phyloP scores from a whole-genome alignment of 2,888 invertebrate genomes.

The Plebejus melissa region DNA sequence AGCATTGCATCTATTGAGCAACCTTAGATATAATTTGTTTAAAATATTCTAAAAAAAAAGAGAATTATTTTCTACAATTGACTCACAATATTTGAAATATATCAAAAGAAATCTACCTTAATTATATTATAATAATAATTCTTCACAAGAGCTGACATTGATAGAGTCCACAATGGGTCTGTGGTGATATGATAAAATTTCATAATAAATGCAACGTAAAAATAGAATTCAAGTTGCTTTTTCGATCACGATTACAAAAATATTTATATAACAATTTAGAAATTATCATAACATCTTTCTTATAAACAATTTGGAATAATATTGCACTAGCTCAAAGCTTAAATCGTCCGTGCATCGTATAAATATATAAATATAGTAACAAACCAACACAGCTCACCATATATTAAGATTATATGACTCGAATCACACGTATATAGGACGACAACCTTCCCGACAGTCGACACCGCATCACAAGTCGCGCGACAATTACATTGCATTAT shows the following conservation, averaged over 20 bases:
- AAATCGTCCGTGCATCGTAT: constrained; percentile 64
- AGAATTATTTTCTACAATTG: constrained; percentile 75
- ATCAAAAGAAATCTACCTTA: constrained; percentile 57
- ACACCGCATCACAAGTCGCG: constrained; percentile 9
- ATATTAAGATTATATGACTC: constrained; percentile 57
- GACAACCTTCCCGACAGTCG: constrained; percentile 39
- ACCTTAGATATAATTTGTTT: constrained; percentile 70
- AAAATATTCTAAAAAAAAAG: constrained; percentile 73
- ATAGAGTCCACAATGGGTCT: constrained; percentile 71
- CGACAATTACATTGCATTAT: constrained; percentile 20
- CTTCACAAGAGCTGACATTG: constrained; percentile 64
- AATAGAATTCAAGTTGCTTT: constrained; percentile 75
- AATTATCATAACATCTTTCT: constrained; percentile 69
- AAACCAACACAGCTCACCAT: constrained; percentile 68
- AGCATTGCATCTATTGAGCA: constrained; percentile 77
- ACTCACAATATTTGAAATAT: constrained; percentile 75
- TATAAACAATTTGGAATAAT: constrained; percentile 76
- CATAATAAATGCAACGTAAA: constrained; percentile 78
- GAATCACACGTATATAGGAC: constrained; percentile 50
- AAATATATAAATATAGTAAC: constrained; percentile 71
- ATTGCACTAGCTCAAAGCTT: constrained; percentile 76
- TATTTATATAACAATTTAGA: constrained; percentile 75
- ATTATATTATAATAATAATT: constrained; percentile 48
- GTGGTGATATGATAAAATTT: constrained; percentile 67
- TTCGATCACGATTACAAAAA: constrained; percentile 76